phyloP scores from a whole-genome alignment of 2,888 invertebrate genomes.

The Cataglyphis cursor region DNA sequence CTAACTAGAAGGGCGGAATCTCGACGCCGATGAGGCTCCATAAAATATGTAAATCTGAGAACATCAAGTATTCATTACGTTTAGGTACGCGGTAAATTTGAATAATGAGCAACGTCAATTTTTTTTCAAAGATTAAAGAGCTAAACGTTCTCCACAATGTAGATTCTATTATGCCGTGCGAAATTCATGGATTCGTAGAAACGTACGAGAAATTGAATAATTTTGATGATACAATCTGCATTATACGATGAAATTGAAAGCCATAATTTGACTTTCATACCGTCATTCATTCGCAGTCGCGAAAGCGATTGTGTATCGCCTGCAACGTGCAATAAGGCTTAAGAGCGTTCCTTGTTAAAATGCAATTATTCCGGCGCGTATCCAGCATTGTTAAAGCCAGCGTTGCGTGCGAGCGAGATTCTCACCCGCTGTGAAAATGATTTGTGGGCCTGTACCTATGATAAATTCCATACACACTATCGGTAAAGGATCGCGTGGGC shows the following conservation, averaged over 20 bases:
- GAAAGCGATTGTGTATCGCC: conserved; percentile 35
- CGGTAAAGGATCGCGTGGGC: conserved; percentile 48
- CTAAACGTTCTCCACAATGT: background rate
- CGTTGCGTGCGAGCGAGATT: conserved; percentile 44
- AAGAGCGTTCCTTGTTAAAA: conserved; percentile 53
- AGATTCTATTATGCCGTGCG: background rate
- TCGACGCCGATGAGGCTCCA: background rate
- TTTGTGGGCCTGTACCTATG: conserved; percentile 40
- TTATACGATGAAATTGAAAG: conserved; percentile 53
- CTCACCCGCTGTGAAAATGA: conserved; percentile 48
- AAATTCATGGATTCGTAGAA: conserved; percentile 20
- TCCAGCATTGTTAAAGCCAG: conserved; percentile 47
- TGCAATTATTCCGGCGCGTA: conserved; percentile 54
- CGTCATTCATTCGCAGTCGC: conserved; percentile 28
- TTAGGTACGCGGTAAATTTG: conserved; percentile 35
- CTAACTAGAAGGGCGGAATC: conserved; percentile 1
- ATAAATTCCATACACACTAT: conserved; percentile 37
- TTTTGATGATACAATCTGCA: conserved; percentile 38
- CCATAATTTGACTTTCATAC: conserved; percentile 50
- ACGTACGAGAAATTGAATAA: conserved; percentile 29
- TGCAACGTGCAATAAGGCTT: conserved; percentile 43
- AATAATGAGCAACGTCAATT: conserved; percentile 4
- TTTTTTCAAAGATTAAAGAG: background rate
- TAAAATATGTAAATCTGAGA: conserved; percentile 46
- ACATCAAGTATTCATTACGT: conserved; percentile 47